Conservation (phyloP, 2,113 vertebrate genomes). For the Oryzias melastigma region DNA sequence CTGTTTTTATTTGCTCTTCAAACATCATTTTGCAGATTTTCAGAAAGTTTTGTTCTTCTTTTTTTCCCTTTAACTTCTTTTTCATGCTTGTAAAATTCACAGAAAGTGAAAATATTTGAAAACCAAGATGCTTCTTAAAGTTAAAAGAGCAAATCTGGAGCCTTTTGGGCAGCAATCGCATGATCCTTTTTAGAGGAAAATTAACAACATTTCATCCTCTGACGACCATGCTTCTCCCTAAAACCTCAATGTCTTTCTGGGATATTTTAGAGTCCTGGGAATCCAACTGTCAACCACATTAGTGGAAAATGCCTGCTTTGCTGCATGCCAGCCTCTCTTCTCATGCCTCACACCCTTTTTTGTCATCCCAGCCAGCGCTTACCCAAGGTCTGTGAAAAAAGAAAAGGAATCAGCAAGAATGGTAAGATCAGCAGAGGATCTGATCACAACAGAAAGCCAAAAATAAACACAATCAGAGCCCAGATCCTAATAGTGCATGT, state of each 20-base stretch:
- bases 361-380: background rate
- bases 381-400: background rate
- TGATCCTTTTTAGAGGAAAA: background rate
- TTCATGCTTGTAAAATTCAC: no score
- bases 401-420: conserved; percentile 3
- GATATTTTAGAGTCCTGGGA: background rate
- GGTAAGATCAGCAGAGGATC: conserved; percentile 26
- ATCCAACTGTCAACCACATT: conserved; percentile 5
- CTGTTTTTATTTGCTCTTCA: no score
- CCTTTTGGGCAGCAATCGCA: background rate
- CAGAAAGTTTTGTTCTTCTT: no score
- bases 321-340: background rate
- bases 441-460: conserved; percentile 15
- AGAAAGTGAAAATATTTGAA: no score
- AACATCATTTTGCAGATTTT: no score
- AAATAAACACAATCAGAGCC: conserved; percentile 15
- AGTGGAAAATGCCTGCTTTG: conserved; percentile 9
- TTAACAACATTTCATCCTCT: no score
- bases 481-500: no score
- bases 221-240: no score
- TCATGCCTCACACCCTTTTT: background rate
- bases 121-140: background rate
- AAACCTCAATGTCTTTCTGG: background rate
- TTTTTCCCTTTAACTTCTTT: no score
- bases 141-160: background rate